Evolutionary conservation across 2,888 invertebrate genomes (phyloP).

Genomic region (Hypomecis atomaria): DNA sequence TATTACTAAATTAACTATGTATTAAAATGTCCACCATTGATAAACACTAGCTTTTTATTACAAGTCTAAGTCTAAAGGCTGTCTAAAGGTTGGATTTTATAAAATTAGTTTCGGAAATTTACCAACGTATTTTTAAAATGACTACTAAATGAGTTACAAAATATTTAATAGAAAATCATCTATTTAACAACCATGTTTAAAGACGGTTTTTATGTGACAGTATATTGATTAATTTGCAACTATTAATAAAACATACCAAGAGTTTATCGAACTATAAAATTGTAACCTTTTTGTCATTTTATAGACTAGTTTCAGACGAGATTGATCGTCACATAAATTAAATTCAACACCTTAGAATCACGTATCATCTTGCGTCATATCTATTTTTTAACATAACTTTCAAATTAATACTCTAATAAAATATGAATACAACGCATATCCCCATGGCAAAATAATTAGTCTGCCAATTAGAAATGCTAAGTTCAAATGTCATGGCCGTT

Average conservation of each 20-base stretch:
- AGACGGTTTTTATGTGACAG: background rate
- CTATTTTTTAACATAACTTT: no score
- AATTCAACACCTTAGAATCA: conserved; percentile 3
- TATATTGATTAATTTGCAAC: background rate
- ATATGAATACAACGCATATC: conserved; percentile 6
- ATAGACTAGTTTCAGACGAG: background rate
- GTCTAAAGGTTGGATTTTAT: no score
- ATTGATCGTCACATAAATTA: conserved; percentile 21
- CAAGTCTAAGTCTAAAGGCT: no score
- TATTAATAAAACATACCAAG: background rate
- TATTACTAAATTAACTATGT: no score
- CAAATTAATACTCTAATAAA: background rate
- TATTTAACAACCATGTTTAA: no score
- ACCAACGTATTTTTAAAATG: no score
- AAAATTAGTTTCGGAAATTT: no score
- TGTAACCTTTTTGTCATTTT: conserved; percentile 2
- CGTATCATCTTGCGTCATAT: conserved; percentile 12
- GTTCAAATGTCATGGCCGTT: conserved; percentile 34
- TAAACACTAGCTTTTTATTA: no score
- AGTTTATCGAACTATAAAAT: conserved; percentile 19
- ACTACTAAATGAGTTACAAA: no score
- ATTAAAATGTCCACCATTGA: no score
- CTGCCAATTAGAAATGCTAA: conserved; percentile 24
- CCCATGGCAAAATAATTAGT: conserved; percentile 11
- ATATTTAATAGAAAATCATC: no score